Base-by-base conservation (phyloP, 2,113 vertebrate species). In the Erythrolamprus reginae region DNA sequence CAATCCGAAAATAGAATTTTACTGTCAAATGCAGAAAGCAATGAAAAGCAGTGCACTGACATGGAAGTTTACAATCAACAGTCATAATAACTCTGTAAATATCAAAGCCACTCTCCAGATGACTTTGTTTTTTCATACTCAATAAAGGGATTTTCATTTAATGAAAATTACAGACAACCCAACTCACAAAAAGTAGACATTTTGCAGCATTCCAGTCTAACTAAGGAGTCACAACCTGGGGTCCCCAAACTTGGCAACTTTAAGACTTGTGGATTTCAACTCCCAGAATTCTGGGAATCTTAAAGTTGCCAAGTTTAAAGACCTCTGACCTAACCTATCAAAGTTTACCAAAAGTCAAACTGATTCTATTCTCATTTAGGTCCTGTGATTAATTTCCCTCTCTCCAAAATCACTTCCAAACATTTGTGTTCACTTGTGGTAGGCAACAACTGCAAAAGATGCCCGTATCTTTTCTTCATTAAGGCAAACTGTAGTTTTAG, bases 81-180 rank as follows among this genome's bases (percentile, higher is more conserved):
- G 94, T 96, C 94, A 84, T 93, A 90, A 90, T 93, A 90, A 89
- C 91, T 89, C 83, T 94, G 95, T 96, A 95, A 96, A 95, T 95
- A 96, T 4, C 51, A 86, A 93, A 94, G 90, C 52, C 90, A 87
- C 65, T 15, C 0, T 56, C 93, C 89, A 91, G 94, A 91, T 45
- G 7, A 23, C 51, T 56, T 47, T 91, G 24, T 47, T 70, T 55
- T 88, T 51, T 38, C 47, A 15, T 38, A 50, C 52, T 55, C 77
- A 58, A 84, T 51, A 5, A 61, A 45, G 10, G 1, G 77, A n/a
- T 84, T 91, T 61, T 58, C 47, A 88, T 61, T 83, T 87, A 61
- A 13, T 9, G n/a, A 58, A 19, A 91, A n/a, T n/a, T 82, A 38
- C 38, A 55, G 38, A 28, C 21, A 38, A 26, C 45, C 15, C 42